phyloP scores from a whole-genome alignment of 2,888 invertebrate species.

The Ectropis crepuscularia region DNA sequence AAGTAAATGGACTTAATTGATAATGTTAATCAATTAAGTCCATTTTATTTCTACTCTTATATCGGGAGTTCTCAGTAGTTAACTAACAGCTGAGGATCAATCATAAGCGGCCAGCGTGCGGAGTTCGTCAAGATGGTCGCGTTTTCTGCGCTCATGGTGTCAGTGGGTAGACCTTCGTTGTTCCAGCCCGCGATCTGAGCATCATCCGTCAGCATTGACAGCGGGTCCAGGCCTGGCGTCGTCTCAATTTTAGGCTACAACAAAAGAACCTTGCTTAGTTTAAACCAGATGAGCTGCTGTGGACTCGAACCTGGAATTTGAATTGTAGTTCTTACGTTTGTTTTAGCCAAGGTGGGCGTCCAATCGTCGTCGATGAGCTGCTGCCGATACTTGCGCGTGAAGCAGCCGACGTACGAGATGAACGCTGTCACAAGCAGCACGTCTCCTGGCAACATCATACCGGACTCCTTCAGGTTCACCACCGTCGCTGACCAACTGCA shows the following conservation, averaged over 20 bases:
- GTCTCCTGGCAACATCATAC: slow-evolving; percentile 94
- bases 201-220: slow-evolving; percentile 95
- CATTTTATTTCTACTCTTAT: too few relatives aligned
- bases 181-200: slow-evolving; percentile 97
- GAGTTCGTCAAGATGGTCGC: slow-evolving; percentile 96
- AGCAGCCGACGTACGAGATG: slow-evolving; percentile 97
- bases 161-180: slow-evolving; percentile 96
- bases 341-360: slow-evolving; percentile 90
- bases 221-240: slow-evolving; percentile 91
- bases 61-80: too few relatives aligned
- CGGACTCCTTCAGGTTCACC: slow-evolving; percentile 87
- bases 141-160: slow-evolving; percentile 97
- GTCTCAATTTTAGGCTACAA: slow-evolving; percentile 90
- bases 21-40: too few relatives aligned
- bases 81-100: slow-evolving; percentile 93
- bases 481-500: slow-evolving; percentile 77
- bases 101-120: slow-evolving; percentile 96
- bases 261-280: neutral
- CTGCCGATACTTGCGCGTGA: slow-evolving; percentile 92
- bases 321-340: slow-evolving; percentile 50
- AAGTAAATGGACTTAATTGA: too few relatives aligned
- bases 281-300: neutral
- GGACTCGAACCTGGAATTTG: neutral
- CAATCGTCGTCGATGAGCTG: slow-evolving; percentile 92
- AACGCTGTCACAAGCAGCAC: slow-evolving; percentile 95